Evolutionary conservation across 2,888 invertebrate species (phyloP).

Genomic region (Odontocolon sp.): DNA sequence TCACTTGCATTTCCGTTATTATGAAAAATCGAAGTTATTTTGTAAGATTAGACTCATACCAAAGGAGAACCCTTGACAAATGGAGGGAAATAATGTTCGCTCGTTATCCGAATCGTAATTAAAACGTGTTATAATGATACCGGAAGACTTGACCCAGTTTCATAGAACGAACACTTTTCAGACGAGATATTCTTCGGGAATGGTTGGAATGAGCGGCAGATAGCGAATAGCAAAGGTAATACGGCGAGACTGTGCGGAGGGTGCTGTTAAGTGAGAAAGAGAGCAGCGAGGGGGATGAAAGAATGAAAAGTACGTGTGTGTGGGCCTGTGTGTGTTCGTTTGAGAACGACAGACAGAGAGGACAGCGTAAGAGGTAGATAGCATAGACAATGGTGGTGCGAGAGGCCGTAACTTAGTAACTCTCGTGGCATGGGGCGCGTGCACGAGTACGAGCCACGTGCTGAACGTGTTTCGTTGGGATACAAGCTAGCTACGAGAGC

Average conservation of each 20-base stretch:
- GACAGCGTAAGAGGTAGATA: slow-evolving; percentile 34
- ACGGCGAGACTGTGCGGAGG: slow-evolving; percentile 11
- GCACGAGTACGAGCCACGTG: slow-evolving; percentile 70
- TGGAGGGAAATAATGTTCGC: not conserved
- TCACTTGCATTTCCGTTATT: not conserved
- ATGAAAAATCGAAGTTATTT: too few species aligned
- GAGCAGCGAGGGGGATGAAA: slow-evolving; percentile 25
- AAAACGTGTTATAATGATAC: slow-evolving; percentile 34
- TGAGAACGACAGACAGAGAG: slow-evolving; percentile 30
- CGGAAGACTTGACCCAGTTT: slow-evolving; percentile 33
- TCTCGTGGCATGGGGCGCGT: slow-evolving; percentile 51
- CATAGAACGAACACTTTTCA: not conserved
- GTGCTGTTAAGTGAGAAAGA: slow-evolving; percentile 45
- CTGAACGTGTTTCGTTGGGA: slow-evolving; percentile 63
- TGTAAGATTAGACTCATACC: too few species aligned
- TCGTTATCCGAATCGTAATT: slow-evolving; percentile 24
- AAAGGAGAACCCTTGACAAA: too few species aligned
- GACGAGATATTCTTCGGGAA: not conserved
- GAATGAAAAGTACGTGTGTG: slow-evolving; percentile 20
- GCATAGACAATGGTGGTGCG: slow-evolving; percentile 21
- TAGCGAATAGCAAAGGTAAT: slow-evolving; percentile 35
- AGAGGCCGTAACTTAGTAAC: slow-evolving; percentile 50
- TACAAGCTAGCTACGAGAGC: slow-evolving; percentile 35
- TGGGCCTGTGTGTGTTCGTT: too few species aligned
- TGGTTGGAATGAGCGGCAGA: not conserved